A percentile compares a stretch with the other conserved stretches of the same genome.
Conservation (phyloP, 2,797 vertebrate species). For the Sandelia bainsii region DNA sequence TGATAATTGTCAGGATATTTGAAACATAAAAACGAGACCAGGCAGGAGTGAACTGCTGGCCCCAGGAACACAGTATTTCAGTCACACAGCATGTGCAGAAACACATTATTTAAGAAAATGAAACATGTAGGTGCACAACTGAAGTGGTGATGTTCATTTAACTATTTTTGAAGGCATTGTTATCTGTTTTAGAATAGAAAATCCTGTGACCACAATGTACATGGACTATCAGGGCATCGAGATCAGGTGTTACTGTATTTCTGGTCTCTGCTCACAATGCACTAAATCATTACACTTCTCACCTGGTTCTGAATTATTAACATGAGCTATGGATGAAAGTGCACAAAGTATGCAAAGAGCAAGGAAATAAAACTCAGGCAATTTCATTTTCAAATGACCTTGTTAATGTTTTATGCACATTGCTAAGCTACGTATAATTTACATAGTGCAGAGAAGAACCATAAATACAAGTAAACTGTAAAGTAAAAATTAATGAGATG, state of each 20-base stretch:
- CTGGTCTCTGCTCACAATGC: constrained; percentile 13
- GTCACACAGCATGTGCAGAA: too few relatives aligned
- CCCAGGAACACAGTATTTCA: too few relatives aligned
- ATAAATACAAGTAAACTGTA: background rate
- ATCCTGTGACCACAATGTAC: background rate
- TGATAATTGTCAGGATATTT: too few relatives aligned
- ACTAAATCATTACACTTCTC: constrained; percentile 27
- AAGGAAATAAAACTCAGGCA: background rate
- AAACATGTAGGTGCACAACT: background rate
- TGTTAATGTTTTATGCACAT: constrained; percentile 38
- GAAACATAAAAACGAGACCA: too few relatives aligned
- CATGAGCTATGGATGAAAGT: background rate
- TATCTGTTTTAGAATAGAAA: background rate
- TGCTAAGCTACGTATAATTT: constrained; percentile 2
- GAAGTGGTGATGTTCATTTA: background rate
- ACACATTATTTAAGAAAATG: background rate
- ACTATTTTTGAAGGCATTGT: background rate
- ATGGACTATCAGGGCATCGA: background rate
- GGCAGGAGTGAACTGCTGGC: too few relatives aligned
- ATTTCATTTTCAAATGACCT: constrained; percentile 26
- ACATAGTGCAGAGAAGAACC: constrained; percentile 11
- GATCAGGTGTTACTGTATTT: constrained; percentile 10
- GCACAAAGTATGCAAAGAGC: constrained; percentile 26
- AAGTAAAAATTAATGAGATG: too few relatives aligned
- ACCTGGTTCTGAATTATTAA: constrained; percentile 32